Conservation (phyloP, 1,140 invertebrate species). For the Coelopa frigida region DNA sequence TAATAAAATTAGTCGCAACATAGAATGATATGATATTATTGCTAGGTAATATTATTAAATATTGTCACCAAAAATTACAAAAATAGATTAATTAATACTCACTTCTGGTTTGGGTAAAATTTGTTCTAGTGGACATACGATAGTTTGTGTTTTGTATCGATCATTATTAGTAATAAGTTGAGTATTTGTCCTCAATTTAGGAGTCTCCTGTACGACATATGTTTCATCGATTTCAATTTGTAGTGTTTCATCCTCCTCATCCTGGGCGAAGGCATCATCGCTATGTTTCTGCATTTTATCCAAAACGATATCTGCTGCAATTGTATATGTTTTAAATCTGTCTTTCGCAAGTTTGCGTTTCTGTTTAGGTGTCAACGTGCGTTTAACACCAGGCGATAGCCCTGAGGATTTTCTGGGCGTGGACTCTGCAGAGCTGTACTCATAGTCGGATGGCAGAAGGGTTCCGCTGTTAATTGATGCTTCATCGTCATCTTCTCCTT, state of each 20-base stretch:
- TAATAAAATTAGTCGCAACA: too few species aligned
- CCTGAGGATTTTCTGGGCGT: conserved; percentile 55
- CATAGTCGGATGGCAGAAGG: conserved; percentile 47
- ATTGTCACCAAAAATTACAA: too few species aligned
- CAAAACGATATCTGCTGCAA: conserved; percentile 50
- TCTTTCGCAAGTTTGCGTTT: conserved; percentile 64
- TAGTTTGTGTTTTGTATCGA: conserved; percentile 37
- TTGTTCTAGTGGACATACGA: conserved; percentile 20
- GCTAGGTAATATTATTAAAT: too few species aligned
- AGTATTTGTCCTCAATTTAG: too few species aligned
- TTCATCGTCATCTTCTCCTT: conserved; percentile 39
- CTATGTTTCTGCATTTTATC: conserved; percentile 13
- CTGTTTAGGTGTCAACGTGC: conserved; percentile 64
- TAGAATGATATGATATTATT: too few species aligned
- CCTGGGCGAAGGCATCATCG: conserved; percentile 13
- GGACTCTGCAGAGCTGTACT: conserved; percentile 60
- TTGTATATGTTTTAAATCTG: conserved; percentile 71
- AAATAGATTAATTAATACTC: too few species aligned
- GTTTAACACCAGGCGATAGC: conserved; percentile 28
- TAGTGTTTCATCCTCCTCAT: conserved; percentile 38
- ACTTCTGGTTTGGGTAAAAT: conserved; percentile 15
- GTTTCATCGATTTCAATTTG: conserved; percentile 34
- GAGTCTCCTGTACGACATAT: neutral
- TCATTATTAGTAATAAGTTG: too few species aligned
- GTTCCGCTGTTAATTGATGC: conserved; percentile 42